A percentile compares a stretch with the other conserved stretches of the same genome.
Conservation (phyloP, 1,140 invertebrate genomes). For the Tribolium castaneum region DNA sequence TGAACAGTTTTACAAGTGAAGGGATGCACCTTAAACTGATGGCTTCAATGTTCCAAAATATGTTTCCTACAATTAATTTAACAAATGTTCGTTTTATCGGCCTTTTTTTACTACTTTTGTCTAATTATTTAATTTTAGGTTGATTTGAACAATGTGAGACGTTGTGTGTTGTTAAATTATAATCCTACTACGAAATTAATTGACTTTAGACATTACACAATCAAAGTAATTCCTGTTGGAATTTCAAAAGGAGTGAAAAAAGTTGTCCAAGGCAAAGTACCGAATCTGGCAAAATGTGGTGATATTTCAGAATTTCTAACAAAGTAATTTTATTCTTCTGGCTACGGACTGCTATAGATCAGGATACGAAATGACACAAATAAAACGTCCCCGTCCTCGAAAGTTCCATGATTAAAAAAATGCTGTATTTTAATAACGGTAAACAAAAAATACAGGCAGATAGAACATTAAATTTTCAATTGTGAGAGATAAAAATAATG, state of each 20-base stretch:
- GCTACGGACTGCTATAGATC: too few relatives aligned
- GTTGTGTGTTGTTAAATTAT: constrained; percentile 93
- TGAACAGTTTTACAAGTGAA: constrained; percentile 93
- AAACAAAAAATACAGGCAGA: too few relatives aligned
- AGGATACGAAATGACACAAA: too few relatives aligned
- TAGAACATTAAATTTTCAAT: too few relatives aligned
- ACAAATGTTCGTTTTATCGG: constrained; percentile 73
- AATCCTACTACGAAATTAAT: constrained; percentile 87
- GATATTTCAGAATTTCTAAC: constrained; percentile 93
- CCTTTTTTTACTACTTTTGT: constrained; percentile 16
- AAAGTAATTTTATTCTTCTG: constrained; percentile 71
- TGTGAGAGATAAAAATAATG: too few relatives aligned
- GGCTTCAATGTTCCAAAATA: constrained; percentile 96
- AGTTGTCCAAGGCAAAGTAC: constrained; percentile 90
- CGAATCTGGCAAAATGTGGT: constrained; percentile 86
- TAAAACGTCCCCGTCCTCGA: too few relatives aligned
- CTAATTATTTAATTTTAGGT: constrained; percentile 70
- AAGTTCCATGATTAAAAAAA: too few relatives aligned
- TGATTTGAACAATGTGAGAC: constrained; percentile 87
- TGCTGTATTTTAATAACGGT: too few relatives aligned
- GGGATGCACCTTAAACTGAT: constrained; percentile 91
- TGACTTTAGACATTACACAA: constrained; percentile 93
- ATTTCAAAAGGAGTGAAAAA: constrained; percentile 95
- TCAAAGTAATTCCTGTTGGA: constrained; percentile 87
- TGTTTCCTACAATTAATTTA: constrained; percentile 98